phyloP scores from a whole-genome alignment of 1,140 invertebrate genomes.

The Battus philenor region DNA sequence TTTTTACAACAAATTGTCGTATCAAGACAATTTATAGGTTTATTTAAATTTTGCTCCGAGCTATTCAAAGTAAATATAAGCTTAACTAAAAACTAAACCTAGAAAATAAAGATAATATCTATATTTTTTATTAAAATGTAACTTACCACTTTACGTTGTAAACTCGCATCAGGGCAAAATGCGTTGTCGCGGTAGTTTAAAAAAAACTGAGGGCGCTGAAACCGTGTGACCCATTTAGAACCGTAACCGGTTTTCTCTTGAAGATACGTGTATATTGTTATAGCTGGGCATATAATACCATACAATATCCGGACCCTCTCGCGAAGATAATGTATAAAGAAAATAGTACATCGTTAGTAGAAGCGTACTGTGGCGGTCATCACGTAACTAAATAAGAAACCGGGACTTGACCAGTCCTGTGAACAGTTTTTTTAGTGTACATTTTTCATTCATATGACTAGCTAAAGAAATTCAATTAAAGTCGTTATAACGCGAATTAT shows the following conservation, averaged over 20 bases:
- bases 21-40: conserved; percentile 1
- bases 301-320: conserved; percentile 62
- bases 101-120: too few species aligned
- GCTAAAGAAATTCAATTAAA: conserved; percentile 39
- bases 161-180: conserved; percentile 6
- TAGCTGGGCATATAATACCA: conserved; percentile 63
- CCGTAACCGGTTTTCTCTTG: conserved; percentile 68
- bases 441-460: conserved; percentile 45
- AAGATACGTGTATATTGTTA: conserved; percentile 66
- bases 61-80: too few species aligned
- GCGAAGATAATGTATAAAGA: conserved; percentile 64
- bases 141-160: not conserved
- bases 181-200: conserved; percentile 39
- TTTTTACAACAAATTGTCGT: conserved; percentile 1
- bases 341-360: conserved; percentile 60
- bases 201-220: conserved; percentile 57
- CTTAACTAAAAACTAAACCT: too few species aligned
- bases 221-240: conserved; percentile 74
- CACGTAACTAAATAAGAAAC: conserved; percentile 57
- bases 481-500: conserved; percentile 43
- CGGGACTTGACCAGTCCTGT: conserved; percentile 65
- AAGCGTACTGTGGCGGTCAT: conserved; percentile 47
- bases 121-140: too few species aligned
- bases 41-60: conserved; percentile 2
- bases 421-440: conserved; percentile 55